Base-by-base conservation (phyloP, 2,888 invertebrate species). In the Sphaerophoria rueppellii region DNA sequence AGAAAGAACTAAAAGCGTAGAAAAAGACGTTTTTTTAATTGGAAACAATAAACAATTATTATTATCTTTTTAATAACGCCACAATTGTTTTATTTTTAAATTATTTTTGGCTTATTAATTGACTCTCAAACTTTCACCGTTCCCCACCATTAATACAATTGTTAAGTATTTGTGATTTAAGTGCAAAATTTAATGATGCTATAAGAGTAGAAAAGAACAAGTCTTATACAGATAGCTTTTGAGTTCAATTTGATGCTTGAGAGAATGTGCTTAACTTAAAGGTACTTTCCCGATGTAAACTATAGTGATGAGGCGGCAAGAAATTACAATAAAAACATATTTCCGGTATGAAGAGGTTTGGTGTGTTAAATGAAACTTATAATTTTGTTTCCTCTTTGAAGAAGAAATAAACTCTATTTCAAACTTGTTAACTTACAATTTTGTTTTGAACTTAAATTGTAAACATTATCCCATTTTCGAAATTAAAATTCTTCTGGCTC, bases 221-320 rank as follows among this genome's bases (percentile, higher is more conserved):
- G 43, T 12, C n/a, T 43, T 43, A 0, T 43, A 6, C 24, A 4
- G 7, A 16, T 50, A 50, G 7, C 7, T 16, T 16, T 6, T 16
- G 12, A 6, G 43, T 63, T 48, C 63, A 63, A 63, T 63, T 63
- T 63, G 48, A 63, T 16, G 63, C 48, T 48, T 35, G 34, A 48
- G 5, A 14, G 9, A 11, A 35, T 48, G 34, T 63, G 46, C n/a
- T 48, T 48, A 63, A 63, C 48, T 63, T 48, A 14, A 63, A 63
- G 48, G 34, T 63, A 9, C 34, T 63, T 48, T 12, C 5, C 52
- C 43, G 14, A 32, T 34, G 2, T 6, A n/a, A n/a, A n/a, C n/a
- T 11, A 63, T 48, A 14, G 48, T 63, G 63, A 63, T 63, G 48
- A 48, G 34, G 11, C 34, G 34, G 11, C 9, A 48, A 14, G 5